A percentile compares a stretch with the other conserved stretches of the same genome.
phyloP scores from a whole-genome alignment of 2,797 vertebrate genomes.

The Chelon auratus region DNA sequence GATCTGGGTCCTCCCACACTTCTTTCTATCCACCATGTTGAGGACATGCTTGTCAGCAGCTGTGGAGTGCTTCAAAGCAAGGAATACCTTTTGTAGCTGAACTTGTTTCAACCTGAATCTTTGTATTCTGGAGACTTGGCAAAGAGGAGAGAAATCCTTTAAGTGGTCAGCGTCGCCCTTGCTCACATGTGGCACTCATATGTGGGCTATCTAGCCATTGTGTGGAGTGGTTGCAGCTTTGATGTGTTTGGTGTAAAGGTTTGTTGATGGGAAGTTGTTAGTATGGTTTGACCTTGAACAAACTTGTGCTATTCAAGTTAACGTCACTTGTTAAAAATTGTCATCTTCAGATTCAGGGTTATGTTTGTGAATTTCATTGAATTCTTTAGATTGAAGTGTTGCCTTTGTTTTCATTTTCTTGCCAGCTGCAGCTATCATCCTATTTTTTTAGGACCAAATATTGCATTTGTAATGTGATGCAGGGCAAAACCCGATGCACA shows the following conservation, averaged over 20 bases:
- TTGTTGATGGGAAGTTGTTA: conserved; percentile 36
- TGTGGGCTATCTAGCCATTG: conserved; percentile 71
- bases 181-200: conserved; percentile 82
- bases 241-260: conserved; percentile 67
- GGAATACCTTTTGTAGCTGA: conserved; percentile 67
- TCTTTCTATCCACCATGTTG: conserved; percentile 54
- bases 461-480: conserved; percentile 28
- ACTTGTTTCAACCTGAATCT: conserved; percentile 75
- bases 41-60: conserved; percentile 75
- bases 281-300: conserved; percentile 41
- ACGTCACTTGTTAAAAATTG: conserved; percentile 11
- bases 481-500: conserved; percentile 3
- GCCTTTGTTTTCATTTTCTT: conserved; percentile 1
- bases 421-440: background rate
- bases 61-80: conserved; percentile 75
- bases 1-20: conserved; percentile 53
- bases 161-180: conserved; percentile 75
- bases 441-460: conserved; percentile 4
- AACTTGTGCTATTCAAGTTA: conserved; percentile 26
- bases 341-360: background rate
- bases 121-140: conserved; percentile 76
- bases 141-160: conserved; percentile 76
- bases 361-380: conserved; percentile 11
- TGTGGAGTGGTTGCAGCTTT: conserved; percentile 74
- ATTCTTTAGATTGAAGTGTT: conserved; percentile 16